phyloP scores from a whole-genome alignment of 2,113 vertebrate species.

The Zapornia atra region DNA sequence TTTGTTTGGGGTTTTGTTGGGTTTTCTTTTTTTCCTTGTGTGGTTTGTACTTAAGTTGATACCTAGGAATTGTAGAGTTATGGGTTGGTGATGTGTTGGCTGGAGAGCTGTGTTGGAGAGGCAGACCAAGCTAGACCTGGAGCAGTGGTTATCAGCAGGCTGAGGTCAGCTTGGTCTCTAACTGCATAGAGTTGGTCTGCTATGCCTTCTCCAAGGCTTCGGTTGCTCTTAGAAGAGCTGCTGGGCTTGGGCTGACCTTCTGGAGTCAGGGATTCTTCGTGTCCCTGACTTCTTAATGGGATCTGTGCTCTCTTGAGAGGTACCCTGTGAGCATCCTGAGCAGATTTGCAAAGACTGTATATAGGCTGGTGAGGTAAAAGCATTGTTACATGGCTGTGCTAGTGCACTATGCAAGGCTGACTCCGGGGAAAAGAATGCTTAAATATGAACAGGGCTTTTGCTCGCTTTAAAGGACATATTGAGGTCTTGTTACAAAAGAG shows the following conservation, averaged over 20 bases:
- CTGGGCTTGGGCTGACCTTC: background rate
- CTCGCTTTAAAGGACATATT: fast-evolving
- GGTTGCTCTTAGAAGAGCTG: background rate
- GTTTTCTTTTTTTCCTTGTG: background rate
- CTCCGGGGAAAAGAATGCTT: background rate
- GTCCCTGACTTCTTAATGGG: background rate
- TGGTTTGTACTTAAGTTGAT: background rate
- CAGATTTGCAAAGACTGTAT: fast-evolving
- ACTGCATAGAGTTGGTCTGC: background rate
- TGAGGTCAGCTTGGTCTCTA: background rate
- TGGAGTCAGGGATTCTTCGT: fast-evolving
- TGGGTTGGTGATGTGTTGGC: background rate
- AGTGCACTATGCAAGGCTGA: fast-evolving
- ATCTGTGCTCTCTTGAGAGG: fast-evolving
- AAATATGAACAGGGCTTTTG: background rate
- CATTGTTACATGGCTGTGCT: fast-evolving
- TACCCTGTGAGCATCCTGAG: background rate
- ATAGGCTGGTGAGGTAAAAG: too few relatives aligned
- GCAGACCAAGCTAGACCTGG: background rate
- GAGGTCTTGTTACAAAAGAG: background rate
- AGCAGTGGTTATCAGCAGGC: background rate
- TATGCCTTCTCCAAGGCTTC: background rate
- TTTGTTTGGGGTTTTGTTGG: background rate
- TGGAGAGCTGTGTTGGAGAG: background rate
- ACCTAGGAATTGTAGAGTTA: background rate